These are phyloP conservation scores for Tipula unca DNA, from an alignment of 2,888 invertebrate species.

Conservation along the genomic window DNA sequence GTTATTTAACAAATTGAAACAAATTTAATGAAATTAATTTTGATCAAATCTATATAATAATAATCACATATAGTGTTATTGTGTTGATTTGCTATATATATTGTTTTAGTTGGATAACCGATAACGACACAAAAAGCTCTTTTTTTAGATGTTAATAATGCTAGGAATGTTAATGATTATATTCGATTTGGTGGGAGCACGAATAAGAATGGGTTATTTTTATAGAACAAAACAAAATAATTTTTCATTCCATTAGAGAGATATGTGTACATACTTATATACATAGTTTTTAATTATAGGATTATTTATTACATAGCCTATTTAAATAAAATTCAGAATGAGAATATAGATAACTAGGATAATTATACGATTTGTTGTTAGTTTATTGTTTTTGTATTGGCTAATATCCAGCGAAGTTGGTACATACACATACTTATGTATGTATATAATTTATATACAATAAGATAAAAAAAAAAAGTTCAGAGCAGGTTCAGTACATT, in stretches of 20 bases:
- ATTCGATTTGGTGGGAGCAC: neutral
- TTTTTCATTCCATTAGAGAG: no score
- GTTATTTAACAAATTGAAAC: constrained; percentile 1
- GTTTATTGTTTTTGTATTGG: no score
- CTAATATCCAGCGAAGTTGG: no score
- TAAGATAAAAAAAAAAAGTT: no score
- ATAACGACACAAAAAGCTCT: neutral
- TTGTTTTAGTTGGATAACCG: neutral
- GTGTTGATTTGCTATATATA: neutral
- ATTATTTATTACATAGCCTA: neutral
- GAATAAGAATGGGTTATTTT: no score
- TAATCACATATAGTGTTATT: neutral
- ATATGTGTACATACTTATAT: neutral
- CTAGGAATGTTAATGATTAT: neutral
- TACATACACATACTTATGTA: no score
- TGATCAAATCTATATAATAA: neutral
- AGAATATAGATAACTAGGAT: no score
- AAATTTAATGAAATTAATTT: neutral
- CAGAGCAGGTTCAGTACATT: no score
- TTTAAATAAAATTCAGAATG: no score
- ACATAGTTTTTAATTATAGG: neutral
- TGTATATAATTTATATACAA: no score
- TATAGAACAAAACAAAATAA: no score
- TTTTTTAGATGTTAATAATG: neutral
- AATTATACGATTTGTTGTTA: no score